These are phyloP conservation scores for Sebastes goodei DNA, from an alignment of 2,797 vertebrate species.

Conservation along the genomic window DNA sequence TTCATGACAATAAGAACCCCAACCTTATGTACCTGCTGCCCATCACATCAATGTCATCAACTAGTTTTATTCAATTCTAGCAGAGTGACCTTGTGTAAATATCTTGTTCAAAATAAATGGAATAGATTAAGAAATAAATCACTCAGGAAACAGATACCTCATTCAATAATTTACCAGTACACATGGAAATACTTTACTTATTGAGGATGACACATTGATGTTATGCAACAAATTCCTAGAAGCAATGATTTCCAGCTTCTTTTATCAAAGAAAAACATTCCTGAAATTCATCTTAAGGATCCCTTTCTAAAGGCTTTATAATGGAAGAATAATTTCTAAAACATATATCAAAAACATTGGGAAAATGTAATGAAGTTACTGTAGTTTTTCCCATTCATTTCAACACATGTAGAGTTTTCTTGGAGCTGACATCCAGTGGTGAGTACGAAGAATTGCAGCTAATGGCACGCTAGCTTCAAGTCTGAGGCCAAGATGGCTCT, in stretches of 20 bases:
- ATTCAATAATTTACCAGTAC: not conserved
- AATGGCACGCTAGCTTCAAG: not conserved
- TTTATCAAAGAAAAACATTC: not conserved
- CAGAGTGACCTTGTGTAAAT: not conserved
- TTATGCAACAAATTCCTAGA: not conserved
- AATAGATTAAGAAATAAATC: not conserved
- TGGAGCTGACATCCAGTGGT: conserved; percentile 15
- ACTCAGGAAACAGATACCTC: not conserved
- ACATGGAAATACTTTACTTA: not conserved
- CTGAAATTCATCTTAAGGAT: not conserved
- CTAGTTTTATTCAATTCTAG: not conserved
- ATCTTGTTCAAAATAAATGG: not conserved
- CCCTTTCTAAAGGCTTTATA: not conserved
- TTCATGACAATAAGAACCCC: not conserved
- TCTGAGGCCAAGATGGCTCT: no score
- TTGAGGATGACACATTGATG: not conserved
- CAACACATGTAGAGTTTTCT: not conserved
- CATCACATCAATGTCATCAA: not conserved
- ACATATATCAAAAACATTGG: not conserved
- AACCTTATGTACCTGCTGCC: not conserved
- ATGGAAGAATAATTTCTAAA: not conserved
- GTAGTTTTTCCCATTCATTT: not conserved
- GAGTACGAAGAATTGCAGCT: not conserved
- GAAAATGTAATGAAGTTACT: not conserved
- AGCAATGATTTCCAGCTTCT: not conserved